Evolutionary conservation across 2,113 vertebrate genomes (phyloP).

Genomic region (Nycticryphes semicollaris): DNA sequence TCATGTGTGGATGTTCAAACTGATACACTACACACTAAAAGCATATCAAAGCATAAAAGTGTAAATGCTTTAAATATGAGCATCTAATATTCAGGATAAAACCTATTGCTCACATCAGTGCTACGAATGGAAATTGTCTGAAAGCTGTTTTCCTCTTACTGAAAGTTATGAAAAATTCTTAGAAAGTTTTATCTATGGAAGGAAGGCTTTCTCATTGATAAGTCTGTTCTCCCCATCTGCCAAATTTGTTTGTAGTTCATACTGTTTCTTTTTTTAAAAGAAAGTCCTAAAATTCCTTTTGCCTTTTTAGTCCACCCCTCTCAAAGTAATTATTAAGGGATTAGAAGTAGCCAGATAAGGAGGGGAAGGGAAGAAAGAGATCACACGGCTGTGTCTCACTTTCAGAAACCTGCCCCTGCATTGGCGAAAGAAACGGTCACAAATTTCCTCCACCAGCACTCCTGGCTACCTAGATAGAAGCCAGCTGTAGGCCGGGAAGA

Average conservation of each 20-base stretch:
- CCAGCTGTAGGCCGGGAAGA: background rate
- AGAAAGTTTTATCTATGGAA: background rate
- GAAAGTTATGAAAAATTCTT: background rate
- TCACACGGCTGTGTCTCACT: background rate
- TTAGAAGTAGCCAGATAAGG: background rate
- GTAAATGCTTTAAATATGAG: background rate
- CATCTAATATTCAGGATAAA: background rate
- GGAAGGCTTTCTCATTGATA: background rate
- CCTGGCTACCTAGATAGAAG: background rate
- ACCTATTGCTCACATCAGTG: background rate
- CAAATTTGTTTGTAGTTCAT: background rate
- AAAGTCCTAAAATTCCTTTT: background rate
- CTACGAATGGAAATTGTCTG: background rate
- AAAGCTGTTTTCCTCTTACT: background rate
- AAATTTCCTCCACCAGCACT: background rate
- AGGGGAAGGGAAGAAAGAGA: background rate
- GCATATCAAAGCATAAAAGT: background rate
- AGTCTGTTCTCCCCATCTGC: background rate
- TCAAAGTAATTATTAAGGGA: background rate
- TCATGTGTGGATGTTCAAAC: background rate
- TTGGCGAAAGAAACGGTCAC: rapidly evolving
- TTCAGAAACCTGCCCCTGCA: background rate
- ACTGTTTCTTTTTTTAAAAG: background rate
- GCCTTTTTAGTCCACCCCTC: background rate
- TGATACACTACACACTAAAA: background rate